Conservation (phyloP, 2,888 invertebrate genomes). For the Eudasyphora cyanicolor region DNA sequence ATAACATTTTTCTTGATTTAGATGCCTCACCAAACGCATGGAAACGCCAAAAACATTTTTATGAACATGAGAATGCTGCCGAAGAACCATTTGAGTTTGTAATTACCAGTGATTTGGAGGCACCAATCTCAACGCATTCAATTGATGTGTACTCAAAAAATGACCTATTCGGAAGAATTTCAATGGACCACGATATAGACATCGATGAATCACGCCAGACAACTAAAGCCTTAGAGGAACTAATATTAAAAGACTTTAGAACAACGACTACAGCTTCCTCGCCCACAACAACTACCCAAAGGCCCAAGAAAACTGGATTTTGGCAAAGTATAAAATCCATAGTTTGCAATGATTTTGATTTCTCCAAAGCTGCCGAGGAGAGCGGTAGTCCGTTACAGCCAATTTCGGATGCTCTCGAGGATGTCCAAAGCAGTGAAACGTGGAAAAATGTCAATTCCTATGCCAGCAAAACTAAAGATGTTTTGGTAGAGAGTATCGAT, state of each 20-base stretch:
- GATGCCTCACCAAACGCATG: neutral
- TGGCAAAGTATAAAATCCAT: constrained; percentile 39
- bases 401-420: constrained; percentile 12
- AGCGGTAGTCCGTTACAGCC: constrained; percentile 28
- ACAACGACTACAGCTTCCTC: too few species aligned
- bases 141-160: too few species aligned
- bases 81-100: neutral
- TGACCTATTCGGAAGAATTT: too few species aligned
- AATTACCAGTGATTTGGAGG: neutral
- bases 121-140: neutral
- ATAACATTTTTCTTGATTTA: too few species aligned
- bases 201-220: too few species aligned
- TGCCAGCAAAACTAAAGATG: constrained; percentile 8
- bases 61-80: neutral
- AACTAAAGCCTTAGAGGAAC: too few species aligned
- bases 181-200: too few species aligned
- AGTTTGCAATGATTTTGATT: constrained; percentile 31
- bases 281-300: too few species aligned
- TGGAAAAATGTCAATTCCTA: constrained; percentile 31
- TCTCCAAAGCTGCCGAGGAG: neutral
- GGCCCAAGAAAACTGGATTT: neutral
- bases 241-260: neutral
- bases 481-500: neutral
- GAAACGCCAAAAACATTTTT: neutral
- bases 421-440: constrained; percentile 20